These are phyloP conservation scores for Hirundichthys speculiger DNA, from an alignment of 2,113 vertebrate species.

Conservation along the genomic window DNA sequence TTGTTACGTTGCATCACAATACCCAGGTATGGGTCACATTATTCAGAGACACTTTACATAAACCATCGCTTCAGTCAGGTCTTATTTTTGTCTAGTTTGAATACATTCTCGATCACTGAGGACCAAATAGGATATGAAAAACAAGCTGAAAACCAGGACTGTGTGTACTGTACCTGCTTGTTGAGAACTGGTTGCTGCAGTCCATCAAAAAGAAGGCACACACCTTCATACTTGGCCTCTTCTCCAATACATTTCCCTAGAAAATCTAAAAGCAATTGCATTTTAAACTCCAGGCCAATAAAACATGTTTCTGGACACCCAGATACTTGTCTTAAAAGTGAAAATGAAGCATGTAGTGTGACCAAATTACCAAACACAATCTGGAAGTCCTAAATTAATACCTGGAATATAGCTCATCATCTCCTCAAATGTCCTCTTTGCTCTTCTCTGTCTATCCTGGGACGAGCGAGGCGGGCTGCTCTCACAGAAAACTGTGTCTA, in stretches of 20 bases:
- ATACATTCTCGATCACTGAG: too few species aligned
- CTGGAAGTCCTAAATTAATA: slow-evolving; percentile 49
- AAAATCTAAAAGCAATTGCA: slow-evolving; percentile 77
- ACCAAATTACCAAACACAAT: neutral
- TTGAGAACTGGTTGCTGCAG: slow-evolving; percentile 96
- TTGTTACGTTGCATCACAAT: too few species aligned
- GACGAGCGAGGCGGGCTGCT: slow-evolving; percentile 86
- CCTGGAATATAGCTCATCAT: slow-evolving; percentile 98
- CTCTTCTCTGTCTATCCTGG: slow-evolving; percentile 89
- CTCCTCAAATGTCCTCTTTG: slow-evolving; percentile 92
- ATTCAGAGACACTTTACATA: too few species aligned
- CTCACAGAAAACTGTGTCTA: slow-evolving; percentile 96
- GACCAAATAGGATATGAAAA: neutral
- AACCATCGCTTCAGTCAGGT: too few species aligned
- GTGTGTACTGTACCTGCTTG: slow-evolving; percentile 87
- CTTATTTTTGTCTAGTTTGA: too few species aligned
- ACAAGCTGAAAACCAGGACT: neutral
- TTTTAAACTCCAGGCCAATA: too few species aligned
- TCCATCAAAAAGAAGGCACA: slow-evolving; percentile 92
- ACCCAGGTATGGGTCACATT: too few species aligned
- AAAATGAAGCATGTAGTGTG: neutral
- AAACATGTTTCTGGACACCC: too few species aligned
- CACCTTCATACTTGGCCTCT: slow-evolving; percentile 92
- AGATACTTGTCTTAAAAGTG: neutral
- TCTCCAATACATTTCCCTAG: slow-evolving; percentile 94